Base-by-base conservation (phyloP, 2,888 invertebrate genomes). In the Schizotus pectinicornis region DNA sequence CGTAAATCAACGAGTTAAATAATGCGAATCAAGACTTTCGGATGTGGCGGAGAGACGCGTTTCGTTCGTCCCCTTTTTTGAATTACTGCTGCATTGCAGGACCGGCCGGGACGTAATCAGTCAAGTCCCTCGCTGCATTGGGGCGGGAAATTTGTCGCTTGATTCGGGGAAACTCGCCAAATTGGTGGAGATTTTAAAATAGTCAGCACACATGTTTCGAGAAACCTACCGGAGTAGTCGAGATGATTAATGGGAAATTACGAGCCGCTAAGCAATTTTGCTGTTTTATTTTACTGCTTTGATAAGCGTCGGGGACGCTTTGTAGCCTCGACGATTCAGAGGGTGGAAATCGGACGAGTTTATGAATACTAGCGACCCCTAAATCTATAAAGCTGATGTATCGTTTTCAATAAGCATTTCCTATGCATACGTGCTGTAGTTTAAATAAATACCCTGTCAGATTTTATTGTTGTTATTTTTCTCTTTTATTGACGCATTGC, bases 381-480 rank as follows among this genome's bases (percentile, higher is more conserved):
- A 30, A 66, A 66, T 65, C 71, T 65, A 72, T 70, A 71, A 69
- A 65, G 57, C 66, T 74, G 74, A 74, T 68, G 68, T 68, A 74
- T 74, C 67, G 70, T 67, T 69, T 71, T 68, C 72, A 72, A 73
- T 74, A 73, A 73, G 65, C 73, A 71, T 74, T 70, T 71, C 65
- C 68, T 65, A 68, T 68, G 68, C 68, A 66, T 65, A 64, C 65
- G 65, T 62, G 63, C 59, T 55, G 65, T 65, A 67, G 70, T 72
- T 69, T 65, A 68, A 64, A 71, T 70, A 73, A 74, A 73, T 72
- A 71, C 66, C 65, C 72, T 73, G 74, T 74, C 74, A 70, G 69
- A 67, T 71, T 73, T 73, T 74, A 74, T 73, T 73, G 71, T 67
- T 67, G 70, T 68, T 71, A 74, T 74, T 74, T 73, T 68, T 74